Evolutionary conservation across 2,113 vertebrate genomes (phyloP).

Genomic region (Vireo altiloquus): DNA sequence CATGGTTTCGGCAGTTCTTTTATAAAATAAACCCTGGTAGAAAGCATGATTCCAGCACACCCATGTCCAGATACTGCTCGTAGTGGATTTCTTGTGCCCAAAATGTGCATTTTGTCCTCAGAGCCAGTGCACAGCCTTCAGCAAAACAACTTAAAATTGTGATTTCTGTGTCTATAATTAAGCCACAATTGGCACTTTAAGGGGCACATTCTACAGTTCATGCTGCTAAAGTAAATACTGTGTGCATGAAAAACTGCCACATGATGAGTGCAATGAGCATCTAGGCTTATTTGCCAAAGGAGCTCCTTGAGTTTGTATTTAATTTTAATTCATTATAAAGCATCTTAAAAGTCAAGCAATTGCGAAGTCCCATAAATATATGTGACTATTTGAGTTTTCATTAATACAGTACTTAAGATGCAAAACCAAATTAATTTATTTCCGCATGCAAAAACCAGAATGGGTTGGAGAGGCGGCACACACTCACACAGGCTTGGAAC

Average conservation of each 20-base stretch:
- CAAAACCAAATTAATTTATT: conserved; percentile 24
- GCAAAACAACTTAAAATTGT: background rate
- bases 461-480: background rate
- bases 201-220: background rate
- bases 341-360: background rate
- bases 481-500: background rate
- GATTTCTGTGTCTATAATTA: background rate
- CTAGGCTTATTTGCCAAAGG: background rate
- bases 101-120: background rate
- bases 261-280: background rate
- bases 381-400: background rate
- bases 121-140: background rate
- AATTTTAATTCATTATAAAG: background rate
- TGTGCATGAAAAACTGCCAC: background rate
- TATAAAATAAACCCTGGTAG: background rate
- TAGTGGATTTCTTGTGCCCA: background rate
- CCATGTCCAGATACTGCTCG: background rate
- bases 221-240: background rate
- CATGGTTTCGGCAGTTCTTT: background rate
- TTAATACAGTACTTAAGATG: background rate
- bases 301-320: background rate
- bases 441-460: background rate
- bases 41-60: background rate
- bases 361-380: background rate
- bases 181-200: background rate